These are phyloP conservation scores for Melanocharis versteri DNA, from an alignment of 2,113 vertebrate genomes.

Conservation along the genomic window DNA sequence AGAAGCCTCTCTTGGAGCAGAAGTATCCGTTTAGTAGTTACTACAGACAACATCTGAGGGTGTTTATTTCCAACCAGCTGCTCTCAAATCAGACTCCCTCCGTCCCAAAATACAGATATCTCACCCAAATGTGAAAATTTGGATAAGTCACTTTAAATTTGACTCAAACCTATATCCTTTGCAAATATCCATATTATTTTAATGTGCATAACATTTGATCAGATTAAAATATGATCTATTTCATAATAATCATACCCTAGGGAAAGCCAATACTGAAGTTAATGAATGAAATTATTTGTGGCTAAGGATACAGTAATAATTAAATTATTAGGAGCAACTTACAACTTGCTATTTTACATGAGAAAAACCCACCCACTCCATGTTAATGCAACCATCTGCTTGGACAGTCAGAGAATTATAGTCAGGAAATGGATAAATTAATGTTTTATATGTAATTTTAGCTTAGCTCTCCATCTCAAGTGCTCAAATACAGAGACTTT, in stretches of 20 bases:
- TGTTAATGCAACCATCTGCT: neutral
- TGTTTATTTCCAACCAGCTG: slow-evolving; percentile 7
- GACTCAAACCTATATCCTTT: neutral
- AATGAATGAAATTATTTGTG: neutral
- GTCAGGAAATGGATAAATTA: neutral
- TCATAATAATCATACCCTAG: neutral
- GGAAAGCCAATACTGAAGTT: neutral
- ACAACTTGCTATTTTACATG: neutral
- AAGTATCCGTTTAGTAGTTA: neutral
- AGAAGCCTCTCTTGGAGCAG: neutral
- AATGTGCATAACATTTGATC: neutral
- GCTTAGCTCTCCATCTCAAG: neutral
- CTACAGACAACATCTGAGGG: neutral
- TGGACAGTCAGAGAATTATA: neutral
- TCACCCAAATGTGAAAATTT: neutral
- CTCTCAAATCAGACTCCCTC: neutral
- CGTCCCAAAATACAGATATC: neutral
- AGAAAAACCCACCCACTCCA: neutral
- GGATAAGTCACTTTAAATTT: neutral
- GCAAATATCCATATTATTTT: neutral
- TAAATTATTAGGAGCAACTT: neutral
- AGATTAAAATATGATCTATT: neutral
- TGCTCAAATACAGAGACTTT: neutral
- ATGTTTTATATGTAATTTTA: neutral
- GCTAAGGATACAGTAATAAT: neutral